Base-by-base conservation (phyloP, 1,140 invertebrate genomes). In the Aphaenogaster ashmeadi region DNA sequence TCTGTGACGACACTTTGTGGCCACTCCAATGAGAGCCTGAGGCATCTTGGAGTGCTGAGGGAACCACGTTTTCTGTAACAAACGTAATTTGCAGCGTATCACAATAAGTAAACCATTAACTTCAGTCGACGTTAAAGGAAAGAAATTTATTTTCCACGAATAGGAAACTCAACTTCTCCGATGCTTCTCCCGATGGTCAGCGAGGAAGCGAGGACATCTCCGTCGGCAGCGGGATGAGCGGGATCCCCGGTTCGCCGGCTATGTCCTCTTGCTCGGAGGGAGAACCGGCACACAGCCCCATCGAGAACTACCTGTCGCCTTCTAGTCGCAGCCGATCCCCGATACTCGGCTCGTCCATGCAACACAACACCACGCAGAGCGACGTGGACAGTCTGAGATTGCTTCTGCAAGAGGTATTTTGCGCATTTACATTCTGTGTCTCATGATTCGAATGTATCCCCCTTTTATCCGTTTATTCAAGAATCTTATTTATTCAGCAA, bases 251-350 rank as follows among this genome's bases (percentile, higher is more conserved):
- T 52, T 95, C 95, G 36, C 95, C 94, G 0, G 92, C 94, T 8
- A 94, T 95, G 92, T 95, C 94, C n/a, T 95, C 94, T 2, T 95
- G 94, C 83, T 95, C 95, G 0, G 95, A 95, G 64, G 94, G 94
- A 3, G 94, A 95, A 88, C 94, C 94, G 62, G 91, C 94, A 18
- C 94, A 94, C 2, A 95, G 94, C 87, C 94, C 94, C 3, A 94
- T 94, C 78, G 94, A 95, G 83, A 94, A 90, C 87, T 95, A 94
- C 60, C 79, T 92, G 38, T 92, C 93, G 3, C 88, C 92, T 50
- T 84, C 88, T 27, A 91, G 90, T 88, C 90, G 94, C 13, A 94
- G 93, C 86, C 91, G 93, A 87, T 95, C 95, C 36, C 95, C 95
- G 13, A 95, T 95, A 64, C 90, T 95, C 7, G 94, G 94, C 77